Percentiles rank a stretch among this genome's conserved stretches.
Evolutionary conservation across 2,797 vertebrate species (phyloP).

Genomic region (Dallia pectoralis): DNA sequence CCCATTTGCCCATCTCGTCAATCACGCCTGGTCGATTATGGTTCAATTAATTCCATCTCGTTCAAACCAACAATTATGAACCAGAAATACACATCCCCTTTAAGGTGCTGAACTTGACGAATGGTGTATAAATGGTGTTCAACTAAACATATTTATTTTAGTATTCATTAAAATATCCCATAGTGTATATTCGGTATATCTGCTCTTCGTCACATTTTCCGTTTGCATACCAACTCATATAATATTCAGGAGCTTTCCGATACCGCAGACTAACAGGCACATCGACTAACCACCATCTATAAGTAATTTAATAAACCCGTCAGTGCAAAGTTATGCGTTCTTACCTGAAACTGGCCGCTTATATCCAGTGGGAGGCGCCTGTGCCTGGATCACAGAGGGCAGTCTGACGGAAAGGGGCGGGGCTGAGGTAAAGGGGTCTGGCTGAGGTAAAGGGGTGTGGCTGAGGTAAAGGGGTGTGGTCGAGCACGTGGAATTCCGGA

Average conservation of each 20-base stretch:
- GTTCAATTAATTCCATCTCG: slow-evolving; percentile 53
- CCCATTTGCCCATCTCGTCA: slow-evolving; percentile 78
- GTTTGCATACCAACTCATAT: background rate
- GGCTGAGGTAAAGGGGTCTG: background rate
- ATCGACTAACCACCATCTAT: background rate
- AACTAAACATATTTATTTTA: slow-evolving; percentile 5
- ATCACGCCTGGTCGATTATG: slow-evolving; percentile 27
- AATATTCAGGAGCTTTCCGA: background rate
- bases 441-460: too few species aligned
- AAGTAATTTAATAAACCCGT: background rate
- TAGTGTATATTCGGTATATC: background rate
- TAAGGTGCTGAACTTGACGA: slow-evolving; percentile 15
- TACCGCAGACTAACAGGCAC: background rate
- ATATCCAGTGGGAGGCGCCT: slow-evolving; percentile 36
- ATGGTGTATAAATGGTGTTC: slow-evolving; percentile 9
- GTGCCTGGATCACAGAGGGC: background rate
- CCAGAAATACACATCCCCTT: slow-evolving; percentile 25
- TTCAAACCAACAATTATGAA: background rate
- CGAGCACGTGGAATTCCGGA: too few species aligned
- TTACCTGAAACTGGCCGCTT: background rate
- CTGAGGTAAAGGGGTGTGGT: too few species aligned
- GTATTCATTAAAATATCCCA: slow-evolving; percentile 11
- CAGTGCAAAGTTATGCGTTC: background rate
- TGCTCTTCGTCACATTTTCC: slow-evolving; percentile 20
- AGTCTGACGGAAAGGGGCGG: too few species aligned